Evolutionary conservation across 2,888 invertebrate genomes (phyloP), one percentile per base, ranked within the genome.

Genomic region (Arge pagana): DNA sequence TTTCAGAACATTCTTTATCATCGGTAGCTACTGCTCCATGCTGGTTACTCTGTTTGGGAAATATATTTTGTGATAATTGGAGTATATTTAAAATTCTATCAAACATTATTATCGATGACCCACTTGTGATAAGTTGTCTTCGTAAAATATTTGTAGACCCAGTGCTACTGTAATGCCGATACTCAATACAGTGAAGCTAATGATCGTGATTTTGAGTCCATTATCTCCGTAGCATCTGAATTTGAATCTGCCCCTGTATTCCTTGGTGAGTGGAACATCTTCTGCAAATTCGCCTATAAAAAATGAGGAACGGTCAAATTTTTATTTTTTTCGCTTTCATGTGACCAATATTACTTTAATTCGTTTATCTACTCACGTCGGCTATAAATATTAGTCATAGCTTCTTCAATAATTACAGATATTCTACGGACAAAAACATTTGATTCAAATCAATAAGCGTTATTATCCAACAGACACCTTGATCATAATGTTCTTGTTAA

Each of bases 21-120:
- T 85, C 88, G 39, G 87, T 83, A 15, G 88, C 85, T 54, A 90
- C 89, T 64, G 87, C 88, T 42, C 90, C 90, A 78, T 89, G 89
- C 7, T 23, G 21, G 15, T 26, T 45, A 10, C 23, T 21, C 50
- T 50, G 16, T 45, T 23, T 10, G 11, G 16, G 4, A 43, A 8
- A n/a, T 16, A 3, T 18, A 4, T 28, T 28, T 41, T 3, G 10
- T 19, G 18, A 18, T 15, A 26, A 6, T 15, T 18, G 28, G 5
- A 5, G 23, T 31, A n/a, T 5, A 26, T 15, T 8, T 11, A 5
- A 30, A 36, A 24, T 24, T 21, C 1, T 18, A 37, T 43, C 11
- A 18, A 18, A 24, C 8, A 23, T 10, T 26, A n/a, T 26, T 30
- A 13, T 42, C 30, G 19, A 15, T 18, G 43, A 52, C 57, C 63